phyloP scores from a whole-genome alignment of 35 echinoderm and acorn worm genomes.

The Ophiothrix spiculata region DNA sequence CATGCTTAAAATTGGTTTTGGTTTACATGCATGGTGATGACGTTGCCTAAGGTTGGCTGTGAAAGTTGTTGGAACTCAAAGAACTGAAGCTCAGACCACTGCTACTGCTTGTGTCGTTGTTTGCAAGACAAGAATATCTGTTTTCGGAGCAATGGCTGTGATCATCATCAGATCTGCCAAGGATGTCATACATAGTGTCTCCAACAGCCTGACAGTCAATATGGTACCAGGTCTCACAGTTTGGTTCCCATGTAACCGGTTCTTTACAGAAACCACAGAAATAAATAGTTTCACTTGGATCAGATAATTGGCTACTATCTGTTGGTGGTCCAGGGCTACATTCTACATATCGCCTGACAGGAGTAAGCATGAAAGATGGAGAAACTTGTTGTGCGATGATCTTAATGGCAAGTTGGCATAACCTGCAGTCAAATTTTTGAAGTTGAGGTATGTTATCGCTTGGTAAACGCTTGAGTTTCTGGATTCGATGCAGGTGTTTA shows the following conservation, averaged over 20 bases:
- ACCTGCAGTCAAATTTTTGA: background rate
- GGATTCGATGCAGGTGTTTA: background rate
- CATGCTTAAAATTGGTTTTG: slow-evolving; percentile 26
- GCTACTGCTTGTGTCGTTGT: background rate
- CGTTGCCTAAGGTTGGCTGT: slow-evolving; percentile 14
- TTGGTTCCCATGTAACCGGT: slow-evolving; percentile 50
- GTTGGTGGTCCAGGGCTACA: background rate
- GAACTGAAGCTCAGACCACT: no score
- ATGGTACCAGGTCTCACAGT: slow-evolving; percentile 38
- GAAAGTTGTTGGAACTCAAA: background rate
- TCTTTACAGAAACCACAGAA: slow-evolving; percentile 40
- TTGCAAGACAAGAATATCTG: background rate
- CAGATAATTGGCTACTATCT: background rate
- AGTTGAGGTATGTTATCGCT: background rate
- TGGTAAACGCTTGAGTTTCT: background rate
- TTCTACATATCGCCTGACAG: background rate
- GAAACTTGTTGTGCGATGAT: background rate
- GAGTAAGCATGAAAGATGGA: background rate
- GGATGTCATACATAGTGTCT: slow-evolving; percentile 36
- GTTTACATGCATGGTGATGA: slow-evolving; percentile 47
- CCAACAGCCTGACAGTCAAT: slow-evolving; percentile 43
- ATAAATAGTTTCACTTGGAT: background rate
- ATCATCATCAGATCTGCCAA: slow-evolving; percentile 34
- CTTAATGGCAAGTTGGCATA: background rate
- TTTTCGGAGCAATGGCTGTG: slow-evolving; percentile 33